Percentiles rank a stretch among this genome's conserved stretches.
Evolutionary conservation across 2,113 vertebrate species (phyloP).

Genomic region (Tychaedon coryphoeus): DNA sequence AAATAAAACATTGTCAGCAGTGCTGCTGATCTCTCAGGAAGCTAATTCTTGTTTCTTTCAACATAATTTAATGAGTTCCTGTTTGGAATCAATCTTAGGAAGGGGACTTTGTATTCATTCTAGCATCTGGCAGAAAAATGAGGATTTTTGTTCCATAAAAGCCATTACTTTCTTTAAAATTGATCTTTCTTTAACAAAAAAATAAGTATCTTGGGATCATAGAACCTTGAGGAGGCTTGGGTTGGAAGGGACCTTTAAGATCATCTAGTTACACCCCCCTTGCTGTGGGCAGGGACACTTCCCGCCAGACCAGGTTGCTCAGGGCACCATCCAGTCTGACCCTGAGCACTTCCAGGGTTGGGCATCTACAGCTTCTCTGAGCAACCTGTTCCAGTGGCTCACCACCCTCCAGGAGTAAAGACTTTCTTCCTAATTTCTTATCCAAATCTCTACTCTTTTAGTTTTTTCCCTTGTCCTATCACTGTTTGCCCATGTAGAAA

Average conservation of each 20-base stretch:
- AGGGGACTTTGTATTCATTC: not conserved
- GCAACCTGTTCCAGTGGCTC: not conserved
- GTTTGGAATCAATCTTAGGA: not conserved
- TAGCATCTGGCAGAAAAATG: not conserved
- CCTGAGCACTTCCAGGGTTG: not conserved
- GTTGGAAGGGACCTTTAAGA: not conserved
- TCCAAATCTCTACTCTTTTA: not conserved
- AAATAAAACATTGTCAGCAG: not conserved
- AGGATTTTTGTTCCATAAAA: not conserved
- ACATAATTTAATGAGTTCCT: not conserved
- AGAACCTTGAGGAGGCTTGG: not conserved
- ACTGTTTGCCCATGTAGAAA: not conserved
- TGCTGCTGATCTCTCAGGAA: not conserved
- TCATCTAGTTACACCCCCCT: not conserved
- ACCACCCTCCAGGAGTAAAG: not conserved
- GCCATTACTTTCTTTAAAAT: accelerated
- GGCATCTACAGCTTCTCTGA: not conserved
- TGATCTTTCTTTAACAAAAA: not conserved
- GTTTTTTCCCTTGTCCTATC: not conserved
- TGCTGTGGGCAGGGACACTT: not conserved
- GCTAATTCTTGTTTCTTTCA: not conserved
- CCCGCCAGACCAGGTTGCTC: not conserved
- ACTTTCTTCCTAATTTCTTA: not conserved
- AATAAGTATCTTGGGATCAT: not conserved
- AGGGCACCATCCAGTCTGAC: not conserved